Evolutionary conservation across 2,888 invertebrate genomes (phyloP).

Genomic region (Eubasilissa splendida): DNA sequence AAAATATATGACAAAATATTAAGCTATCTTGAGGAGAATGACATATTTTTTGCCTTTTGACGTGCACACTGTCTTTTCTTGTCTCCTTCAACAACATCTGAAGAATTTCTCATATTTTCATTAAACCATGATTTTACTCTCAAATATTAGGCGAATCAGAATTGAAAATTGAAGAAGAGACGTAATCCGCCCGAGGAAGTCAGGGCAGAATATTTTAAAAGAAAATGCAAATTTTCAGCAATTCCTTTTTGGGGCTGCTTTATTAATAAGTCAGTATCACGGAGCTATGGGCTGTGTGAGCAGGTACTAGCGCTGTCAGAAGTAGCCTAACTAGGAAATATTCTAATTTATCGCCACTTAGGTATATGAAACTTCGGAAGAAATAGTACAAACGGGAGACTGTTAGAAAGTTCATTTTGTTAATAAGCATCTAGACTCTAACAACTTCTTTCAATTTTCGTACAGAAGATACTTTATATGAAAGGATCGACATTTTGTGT

Average conservation of each 20-base stretch:
- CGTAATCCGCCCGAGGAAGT: constrained; percentile 25
- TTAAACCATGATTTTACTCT: constrained; percentile 17
- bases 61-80: no score
- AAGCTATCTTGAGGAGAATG: no score
- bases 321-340: not conserved
- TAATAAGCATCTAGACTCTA: no score
- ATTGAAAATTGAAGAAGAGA: constrained; percentile 31
- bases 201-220: constrained; percentile 22
- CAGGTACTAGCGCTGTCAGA: not conserved
- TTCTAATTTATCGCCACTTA: not conserved
- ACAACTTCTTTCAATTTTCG: no score
- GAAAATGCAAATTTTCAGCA: constrained; percentile 29
- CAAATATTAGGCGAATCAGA: constrained; percentile 11
- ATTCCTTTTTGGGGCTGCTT: constrained; percentile 23
- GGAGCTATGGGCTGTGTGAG: not conserved
- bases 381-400: no score
- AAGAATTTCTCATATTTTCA: constrained; percentile 21
- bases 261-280: constrained; percentile 35
- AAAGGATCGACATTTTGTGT: no score
- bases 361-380: not conserved
- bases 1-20: no score
- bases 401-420: no score
- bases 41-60: no score
- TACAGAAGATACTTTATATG: no score
- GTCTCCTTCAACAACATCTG: not conserved